phyloP scores from a whole-genome alignment of 2,797 vertebrate genomes.

The Poecilia wingei region DNA sequence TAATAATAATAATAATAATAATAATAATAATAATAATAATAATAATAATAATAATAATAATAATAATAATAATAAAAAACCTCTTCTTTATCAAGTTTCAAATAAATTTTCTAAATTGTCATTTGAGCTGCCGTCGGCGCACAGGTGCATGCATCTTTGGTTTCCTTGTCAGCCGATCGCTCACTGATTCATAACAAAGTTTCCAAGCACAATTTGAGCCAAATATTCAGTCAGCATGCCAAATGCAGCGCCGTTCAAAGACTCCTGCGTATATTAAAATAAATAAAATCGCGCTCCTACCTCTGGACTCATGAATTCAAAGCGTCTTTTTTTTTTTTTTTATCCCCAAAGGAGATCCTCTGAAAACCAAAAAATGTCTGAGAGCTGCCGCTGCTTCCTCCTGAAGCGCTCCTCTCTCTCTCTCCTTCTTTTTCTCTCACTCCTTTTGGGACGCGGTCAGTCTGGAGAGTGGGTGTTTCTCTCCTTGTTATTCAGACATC shows the following conservation, averaged over 20 bases:
- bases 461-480: slow-evolving; percentile 78
- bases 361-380: slow-evolving; percentile 39
- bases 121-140: background rate
- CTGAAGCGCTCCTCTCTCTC: slow-evolving; percentile 27
- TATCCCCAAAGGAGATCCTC: slow-evolving; percentile 57
- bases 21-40: no score
- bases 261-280: slow-evolving; percentile 32
- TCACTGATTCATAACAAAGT: slow-evolving; percentile 20
- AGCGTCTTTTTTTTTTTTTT: slow-evolving; percentile 38
- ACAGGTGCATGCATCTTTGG: background rate
- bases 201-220: slow-evolving; percentile 17
- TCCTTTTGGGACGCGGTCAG: slow-evolving; percentile 65
- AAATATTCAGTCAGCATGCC: slow-evolving; percentile 12
- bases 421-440: slow-evolving; percentile 46
- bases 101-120: background rate
- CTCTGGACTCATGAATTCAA: slow-evolving; percentile 70
- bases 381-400: slow-evolving; percentile 37
- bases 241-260: slow-evolving; percentile 48
- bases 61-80: background rate
- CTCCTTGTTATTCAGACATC: slow-evolving; percentile 74
- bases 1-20: no score
- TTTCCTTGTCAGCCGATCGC: slow-evolving; percentile 13
- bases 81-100: background rate
- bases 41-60: no score
- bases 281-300: slow-evolving; percentile 66